phyloP scores from a whole-genome alignment of 2,113 vertebrate genomes.

The Gavia stellata region DNA sequence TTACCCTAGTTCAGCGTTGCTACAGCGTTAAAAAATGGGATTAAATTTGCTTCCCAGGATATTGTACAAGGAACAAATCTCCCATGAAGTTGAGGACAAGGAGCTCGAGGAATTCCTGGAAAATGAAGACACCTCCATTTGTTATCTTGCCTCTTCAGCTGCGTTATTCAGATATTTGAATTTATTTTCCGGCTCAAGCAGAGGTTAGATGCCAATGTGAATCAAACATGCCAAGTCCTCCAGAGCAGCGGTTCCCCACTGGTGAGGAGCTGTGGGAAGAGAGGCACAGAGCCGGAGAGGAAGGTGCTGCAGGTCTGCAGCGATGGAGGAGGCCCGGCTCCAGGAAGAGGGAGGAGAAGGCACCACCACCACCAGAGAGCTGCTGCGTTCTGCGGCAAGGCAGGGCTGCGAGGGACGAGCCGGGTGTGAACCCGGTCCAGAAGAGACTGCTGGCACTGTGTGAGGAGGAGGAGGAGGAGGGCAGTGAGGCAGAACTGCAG shows the following conservation, averaged over 20 bases:
- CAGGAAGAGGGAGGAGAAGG: neutral
- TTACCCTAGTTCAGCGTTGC: neutral
- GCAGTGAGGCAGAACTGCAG: neutral
- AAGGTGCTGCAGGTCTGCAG: neutral
- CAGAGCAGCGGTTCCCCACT: neutral
- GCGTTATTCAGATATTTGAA: neutral
- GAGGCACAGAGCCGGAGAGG: neutral
- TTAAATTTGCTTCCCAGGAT: neutral
- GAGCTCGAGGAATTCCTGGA: neutral
- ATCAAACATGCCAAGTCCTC: fast-evolving
- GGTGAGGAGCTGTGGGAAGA: neutral
- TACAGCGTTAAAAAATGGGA: neutral
- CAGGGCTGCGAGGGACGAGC: neutral
- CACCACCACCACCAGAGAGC: no score
- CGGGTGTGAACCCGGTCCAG: fast-evolving
- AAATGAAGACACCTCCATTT: neutral
- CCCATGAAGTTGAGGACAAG: fast-evolving
- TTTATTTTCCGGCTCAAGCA: neutral
- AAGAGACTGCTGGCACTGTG: neutral
- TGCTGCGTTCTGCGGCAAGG: neutral
- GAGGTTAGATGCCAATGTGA: neutral
- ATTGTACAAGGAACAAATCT: neutral
- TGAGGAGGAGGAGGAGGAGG: neutral
- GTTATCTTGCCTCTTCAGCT: neutral
- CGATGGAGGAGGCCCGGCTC: neutral